Base-by-base conservation (phyloP, 2,113 vertebrate genomes). In the human region DNA sequence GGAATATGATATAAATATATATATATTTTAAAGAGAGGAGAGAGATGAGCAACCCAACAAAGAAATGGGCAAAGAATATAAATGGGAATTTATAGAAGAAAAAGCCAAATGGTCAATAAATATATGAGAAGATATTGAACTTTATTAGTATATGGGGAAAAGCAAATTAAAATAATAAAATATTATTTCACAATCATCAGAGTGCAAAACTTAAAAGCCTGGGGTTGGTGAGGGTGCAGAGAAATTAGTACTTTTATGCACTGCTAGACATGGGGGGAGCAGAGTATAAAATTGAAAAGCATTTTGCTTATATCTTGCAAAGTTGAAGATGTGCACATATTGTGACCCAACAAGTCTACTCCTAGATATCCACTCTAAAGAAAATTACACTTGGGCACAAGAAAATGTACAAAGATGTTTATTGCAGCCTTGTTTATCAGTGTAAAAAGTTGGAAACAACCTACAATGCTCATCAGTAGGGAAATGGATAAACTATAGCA, bases 121-220 rank as follows among this genome's bases (percentile, higher is more conserved):
- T 89, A 70, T 48, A 57, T 87, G 45, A 81, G 87, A 96, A 94
- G 52, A 82, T 91, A 12, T 64, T 93, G 79, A 89, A 64, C 30
- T 75, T 75, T 12, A 50, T 89, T 96, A 86, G 22, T 57, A 92
- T 94, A 84, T 95, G 32, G 52, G 50, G 52, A 45, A 94, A 96
- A 87, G 48, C 61, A 95, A 90, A 78, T 92, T 76, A 76, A 97
- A 80, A 91, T 78, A 78, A 88, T 76, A 14, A 43, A 0, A 18
- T 95, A 94, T 61, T 79, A 35, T 91, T 89, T 82, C 45, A 70
- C 23, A 91, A 12, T 92, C 40, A 89, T 93, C 82, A 79, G 32
- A 93, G 40, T 76, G n/a, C 18, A 97, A 94, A 93, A 91, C 22
- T 57, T 92, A 59, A 96, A 94, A 95, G 64, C 76, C 81, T 87